Evolutionary conservation across 1,140 invertebrate species (phyloP), one percentile per base, ranked within the genome.

Genomic region (Trypoxylus dichotomus): DNA sequence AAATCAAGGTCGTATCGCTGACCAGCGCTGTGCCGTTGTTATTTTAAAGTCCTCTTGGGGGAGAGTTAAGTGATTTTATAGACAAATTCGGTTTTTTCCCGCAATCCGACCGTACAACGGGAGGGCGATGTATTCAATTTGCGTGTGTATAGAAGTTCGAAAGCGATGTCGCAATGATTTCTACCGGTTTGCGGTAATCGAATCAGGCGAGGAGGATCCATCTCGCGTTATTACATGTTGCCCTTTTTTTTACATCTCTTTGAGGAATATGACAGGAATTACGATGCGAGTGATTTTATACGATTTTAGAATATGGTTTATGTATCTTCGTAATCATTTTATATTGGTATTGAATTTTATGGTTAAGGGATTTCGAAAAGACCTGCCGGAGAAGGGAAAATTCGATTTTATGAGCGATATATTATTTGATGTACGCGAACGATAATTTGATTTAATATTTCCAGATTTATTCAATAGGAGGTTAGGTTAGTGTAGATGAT

Each of bases 21-120:
- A 58, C 47, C 47, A 58, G 15, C 47, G 13, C 47, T 13, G 47
- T 13, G 47, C 47, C 15, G 15, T 58, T 58, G 47, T 58, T 58
- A 58, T 58, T 58, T 58, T 58, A 58, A 58, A 58, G 47, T 58
- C 47, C 47, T 58, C 47, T 58, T 58, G 47, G 47, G 47, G 47
- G 47, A 58, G 47, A 58, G 47, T 58, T 58, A 58, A 58, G 47
- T 58, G 47, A 58, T 58, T 58, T 58, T 58, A 58, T 58, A 58
- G 47, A 58, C 47, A 58, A 58, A 58, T 58, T 58, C 47, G 47
- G 47, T 58, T 19, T 58, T 58, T 58, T 58, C 47, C 47, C 0
- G 47, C 47, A 21, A 58, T 58, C 47, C 47, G 47, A 8, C 47
- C 47, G 47, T 58, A 58, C 32, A 32, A 37, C 32, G 47, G 7